Conservation (phyloP, 2,797 vertebrate genomes). For the Passerculus sandwichensis region DNA sequence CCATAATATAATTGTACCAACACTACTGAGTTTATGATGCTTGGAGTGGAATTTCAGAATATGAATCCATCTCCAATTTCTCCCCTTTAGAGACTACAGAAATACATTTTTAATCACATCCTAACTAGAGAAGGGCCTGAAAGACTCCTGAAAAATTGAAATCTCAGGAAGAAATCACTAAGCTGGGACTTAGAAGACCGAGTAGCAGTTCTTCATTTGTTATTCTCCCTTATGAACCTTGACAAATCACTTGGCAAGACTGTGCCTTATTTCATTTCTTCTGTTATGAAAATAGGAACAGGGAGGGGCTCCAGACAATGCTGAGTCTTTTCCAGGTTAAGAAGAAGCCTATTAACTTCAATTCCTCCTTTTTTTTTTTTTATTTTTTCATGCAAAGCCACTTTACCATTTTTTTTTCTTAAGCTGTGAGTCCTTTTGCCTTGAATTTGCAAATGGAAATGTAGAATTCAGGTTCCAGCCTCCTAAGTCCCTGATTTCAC, state of each 20-base stretch:
- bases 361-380: background rate
- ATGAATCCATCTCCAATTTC: background rate
- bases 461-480: background rate
- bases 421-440: background rate
- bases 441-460: background rate
- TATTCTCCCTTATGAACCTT: background rate
- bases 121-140: slow-evolving; percentile 26
- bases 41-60: background rate
- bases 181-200: background rate
- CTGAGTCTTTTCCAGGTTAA: background rate
- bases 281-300: background rate
- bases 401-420: background rate
- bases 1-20: background rate
- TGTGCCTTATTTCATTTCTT: background rate
- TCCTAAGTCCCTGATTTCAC: background rate
- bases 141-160: slow-evolving; percentile 15
- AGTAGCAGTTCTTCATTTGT: background rate
- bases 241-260: background rate
- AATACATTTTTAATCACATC: slow-evolving; percentile 47
- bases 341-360: background rate
- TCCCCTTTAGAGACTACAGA: slow-evolving; percentile 5
- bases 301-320: background rate
- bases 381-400: background rate
- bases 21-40: background rate
- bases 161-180: slow-evolving; percentile 19